phyloP scores from a whole-genome alignment of 2,888 invertebrate species.

The Amblyteles armatorius region DNA sequence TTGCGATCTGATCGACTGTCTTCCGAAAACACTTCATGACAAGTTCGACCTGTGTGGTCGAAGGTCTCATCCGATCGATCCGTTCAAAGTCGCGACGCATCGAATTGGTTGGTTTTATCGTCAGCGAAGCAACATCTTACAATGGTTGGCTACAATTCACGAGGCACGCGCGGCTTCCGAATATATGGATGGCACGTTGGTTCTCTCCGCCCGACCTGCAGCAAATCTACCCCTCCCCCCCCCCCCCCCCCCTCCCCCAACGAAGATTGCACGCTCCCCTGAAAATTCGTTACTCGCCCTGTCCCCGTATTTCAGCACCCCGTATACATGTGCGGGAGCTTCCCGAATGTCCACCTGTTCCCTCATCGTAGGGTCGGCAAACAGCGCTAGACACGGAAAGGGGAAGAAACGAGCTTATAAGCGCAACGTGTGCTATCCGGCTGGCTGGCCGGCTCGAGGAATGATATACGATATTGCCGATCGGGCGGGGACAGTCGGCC shows the following conservation, averaged over 20 bases:
- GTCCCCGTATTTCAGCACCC: constrained; percentile 33
- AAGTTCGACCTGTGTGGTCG: too few relatives aligned
- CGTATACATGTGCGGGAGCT: neutral
- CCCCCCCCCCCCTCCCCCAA: neutral
- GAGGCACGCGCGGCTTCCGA: too few relatives aligned
- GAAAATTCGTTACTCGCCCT: constrained; percentile 50
- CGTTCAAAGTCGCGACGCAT: too few relatives aligned
- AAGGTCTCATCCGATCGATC: too few relatives aligned
- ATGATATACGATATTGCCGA: constrained; percentile 47
- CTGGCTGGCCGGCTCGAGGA: neutral
- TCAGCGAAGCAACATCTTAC: too few relatives aligned
- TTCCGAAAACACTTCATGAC: too few relatives aligned
- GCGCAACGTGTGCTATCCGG: neutral
- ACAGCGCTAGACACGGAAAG: constrained; percentile 18
- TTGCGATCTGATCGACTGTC: too few relatives aligned
- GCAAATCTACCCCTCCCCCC: neutral
- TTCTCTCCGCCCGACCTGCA: neutral
- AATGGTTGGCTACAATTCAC: too few relatives aligned
- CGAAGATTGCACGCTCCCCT: constrained; percentile 19
- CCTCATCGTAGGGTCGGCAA: constrained; percentile 18
- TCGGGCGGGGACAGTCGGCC: constrained; percentile 16
- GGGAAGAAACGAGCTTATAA: constrained; percentile 9
- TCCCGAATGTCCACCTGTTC: constrained; percentile 57
- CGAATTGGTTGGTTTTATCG: too few relatives aligned
- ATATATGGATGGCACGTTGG: neutral